Percentiles rank a stretch among this genome's conserved stretches.
phyloP scores from a whole-genome alignment of 1,140 invertebrate genomes.

The Diachasma alloeum region DNA sequence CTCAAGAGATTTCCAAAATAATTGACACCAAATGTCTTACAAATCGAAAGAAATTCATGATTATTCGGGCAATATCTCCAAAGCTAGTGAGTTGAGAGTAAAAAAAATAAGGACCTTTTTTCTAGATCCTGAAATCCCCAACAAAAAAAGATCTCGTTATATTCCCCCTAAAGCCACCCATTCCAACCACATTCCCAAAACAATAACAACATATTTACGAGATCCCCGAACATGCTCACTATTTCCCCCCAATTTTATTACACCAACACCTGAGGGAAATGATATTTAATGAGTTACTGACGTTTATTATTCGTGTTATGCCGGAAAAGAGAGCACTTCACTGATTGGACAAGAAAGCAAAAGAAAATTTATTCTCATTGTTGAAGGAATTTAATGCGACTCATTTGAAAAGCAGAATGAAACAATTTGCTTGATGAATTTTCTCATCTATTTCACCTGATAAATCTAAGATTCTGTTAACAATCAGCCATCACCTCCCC shows the following conservation, averaged over 20 bases:
- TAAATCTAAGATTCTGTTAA: not conserved
- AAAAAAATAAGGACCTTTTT: too few species aligned
- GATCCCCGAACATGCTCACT: too few species aligned
- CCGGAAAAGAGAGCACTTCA: not conserved
- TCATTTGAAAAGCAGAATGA: not conserved
- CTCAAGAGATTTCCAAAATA: too few species aligned
- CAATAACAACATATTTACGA: too few species aligned
- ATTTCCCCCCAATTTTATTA: not conserved
- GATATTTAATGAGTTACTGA: slow-evolving; percentile 1
- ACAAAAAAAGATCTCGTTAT: too few species aligned
- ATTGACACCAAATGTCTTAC: too few species aligned
- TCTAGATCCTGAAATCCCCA: too few species aligned
- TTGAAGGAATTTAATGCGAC: not conserved
- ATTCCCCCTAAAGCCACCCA: too few species aligned
- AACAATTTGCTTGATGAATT: not conserved
- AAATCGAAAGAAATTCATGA: too few species aligned
- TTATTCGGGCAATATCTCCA: too few species aligned
- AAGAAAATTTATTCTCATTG: not conserved
- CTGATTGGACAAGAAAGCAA: not conserved
- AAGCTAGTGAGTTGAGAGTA: too few species aligned
- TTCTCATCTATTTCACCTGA: not conserved
- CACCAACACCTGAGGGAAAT: slow-evolving; percentile 8
- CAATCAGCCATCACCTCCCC: not conserved
- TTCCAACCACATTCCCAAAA: too few species aligned
- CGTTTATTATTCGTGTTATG: not conserved